These are phyloP conservation scores for Donacobius atricapilla DNA, from an alignment of 2,113 vertebrate species.

Conservation along the genomic window DNA sequence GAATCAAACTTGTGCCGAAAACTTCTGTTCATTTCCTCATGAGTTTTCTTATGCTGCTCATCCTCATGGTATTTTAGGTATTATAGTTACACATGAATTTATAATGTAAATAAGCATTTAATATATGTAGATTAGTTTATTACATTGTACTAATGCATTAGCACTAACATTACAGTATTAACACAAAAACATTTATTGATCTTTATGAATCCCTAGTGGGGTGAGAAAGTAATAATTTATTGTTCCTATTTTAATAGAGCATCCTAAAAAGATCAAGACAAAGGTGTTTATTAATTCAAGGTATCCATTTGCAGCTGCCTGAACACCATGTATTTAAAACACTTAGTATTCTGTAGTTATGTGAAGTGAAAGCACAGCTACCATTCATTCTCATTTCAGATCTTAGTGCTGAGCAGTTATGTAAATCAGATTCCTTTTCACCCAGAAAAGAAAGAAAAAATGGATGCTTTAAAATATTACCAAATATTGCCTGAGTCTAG, in stretches of 20 bases:
- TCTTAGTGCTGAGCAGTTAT: background rate
- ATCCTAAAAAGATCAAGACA: background rate
- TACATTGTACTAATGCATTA: background rate
- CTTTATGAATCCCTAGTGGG: background rate
- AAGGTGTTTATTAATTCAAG: background rate
- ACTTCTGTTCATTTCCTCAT: conserved; percentile 27
- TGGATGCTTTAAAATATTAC: background rate
- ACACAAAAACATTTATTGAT: background rate
- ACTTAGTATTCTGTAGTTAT: background rate
- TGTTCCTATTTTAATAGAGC: background rate
- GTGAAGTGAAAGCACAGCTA: background rate
- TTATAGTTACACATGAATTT: conserved; percentile 19
- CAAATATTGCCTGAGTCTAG: background rate
- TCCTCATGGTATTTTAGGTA: conserved; percentile 33
- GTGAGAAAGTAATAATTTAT: background rate
- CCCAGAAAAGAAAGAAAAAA: background rate
- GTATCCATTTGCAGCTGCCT: background rate
- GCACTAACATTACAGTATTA: background rate
- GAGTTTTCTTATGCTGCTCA: conserved; percentile 6
- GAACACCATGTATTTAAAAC: background rate
- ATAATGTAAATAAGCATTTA: conserved; percentile 23
- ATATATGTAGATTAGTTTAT: background rate
- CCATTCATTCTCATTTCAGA: background rate
- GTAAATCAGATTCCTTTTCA: background rate
- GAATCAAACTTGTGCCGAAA: conserved; percentile 18